Evolutionary conservation across 2,797 vertebrate species (phyloP), one percentile per base, ranked within the genome.

Genomic region (Pagetopsis macropterus): DNA sequence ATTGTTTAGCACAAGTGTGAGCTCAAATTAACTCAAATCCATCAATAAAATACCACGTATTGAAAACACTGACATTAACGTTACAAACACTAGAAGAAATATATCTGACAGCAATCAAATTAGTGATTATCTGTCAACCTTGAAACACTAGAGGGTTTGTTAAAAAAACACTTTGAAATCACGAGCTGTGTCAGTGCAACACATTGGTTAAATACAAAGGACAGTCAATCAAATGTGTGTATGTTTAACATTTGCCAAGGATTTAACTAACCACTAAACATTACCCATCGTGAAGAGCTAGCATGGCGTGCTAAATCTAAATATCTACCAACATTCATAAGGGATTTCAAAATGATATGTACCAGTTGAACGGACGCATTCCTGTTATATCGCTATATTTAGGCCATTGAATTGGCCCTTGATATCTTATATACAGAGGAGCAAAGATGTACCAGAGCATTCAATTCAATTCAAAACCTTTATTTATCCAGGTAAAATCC

Each of bases 381-480:
- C 19, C 27, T 49, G 3, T 19, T 3, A 33, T 60, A 1, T 41
- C 44, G 14, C 10, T 33, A 13, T 3, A 33, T 27, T 15, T 51
- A 7, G 21, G 56, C 44, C 46, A 65, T 16, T 72, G 68, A 62
- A 43, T 40, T 1, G 11, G 31, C 43, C 4, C 40, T 31, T n/a
- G 66, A 56, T 40, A 51, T 23, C 65, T 45, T 15, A 23, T 23
- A 23, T 23, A 23, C 23, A 23, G 23, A 23, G 23, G 23, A 33
- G 31, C 31, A 7, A 66, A 27, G 56, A 15, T 63, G 68, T 75
- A 77, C 77, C 54, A 23, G n/a, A n/a, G n/a, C n/a, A n/a, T n/a
- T n/a, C n/a, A n/a, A n/a, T n/a, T n/a, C n/a, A n/a, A n/a, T n/a
- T n/a, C n/a, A n/a, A n/a, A n/a, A n/a, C n/a, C n/a, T n/a, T n/a